Base-by-base conservation (phyloP, 2,797 vertebrate genomes). In the Cercopithecus diana region DNA sequence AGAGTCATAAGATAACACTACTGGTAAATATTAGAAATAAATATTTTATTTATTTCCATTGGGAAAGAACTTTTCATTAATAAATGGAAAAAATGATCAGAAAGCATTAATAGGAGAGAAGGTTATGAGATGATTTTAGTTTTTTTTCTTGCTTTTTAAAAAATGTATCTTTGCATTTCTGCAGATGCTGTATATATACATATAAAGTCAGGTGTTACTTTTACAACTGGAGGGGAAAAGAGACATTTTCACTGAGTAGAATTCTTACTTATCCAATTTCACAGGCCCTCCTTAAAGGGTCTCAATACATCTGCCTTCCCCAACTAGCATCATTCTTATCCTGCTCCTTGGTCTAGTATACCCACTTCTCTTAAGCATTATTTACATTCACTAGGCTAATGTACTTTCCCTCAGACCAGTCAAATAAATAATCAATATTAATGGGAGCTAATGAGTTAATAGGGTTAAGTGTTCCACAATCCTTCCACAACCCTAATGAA, bases 371-470 rank as follows among this genome's bases (percentile, higher is more conserved):
- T 79, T 22, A 36, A 76, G 10, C 26, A 87, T 76, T 45, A 84
- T 89, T 93, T 39, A n/a, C 5, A 79, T 30, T 36, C 2, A 20
- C 30, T 28, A 73, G 12, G 28, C 33, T 67, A 85, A 61, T 82
- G 26, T 79, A 24, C 9, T 70, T 85, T 92, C 7, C 48, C 36
- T 61, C 20, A 67, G 30, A 67, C 39, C 11, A 87, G 48, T 64
- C 61, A 94, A 96, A 88, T 90, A 82, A 92, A 82, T 73, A 90
- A 72, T 77, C 26, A 30, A 76, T 64, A 50, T 43, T 92, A 90
- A 77, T 75, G 11, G 36, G 4, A 67, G 14, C 6, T 77, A 67
- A 82, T 86, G 55, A 90, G 1, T 81, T 92, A 91, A 93, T 30
- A 94, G 10, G 5, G 2, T 55, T 82, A 92, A 41, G 11, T 36